A percentile compares a stretch with the other conserved stretches of the same genome.
phyloP scores from a whole-genome alignment of 1,140 invertebrate genomes.

The Caenorhabditis brenneri region DNA sequence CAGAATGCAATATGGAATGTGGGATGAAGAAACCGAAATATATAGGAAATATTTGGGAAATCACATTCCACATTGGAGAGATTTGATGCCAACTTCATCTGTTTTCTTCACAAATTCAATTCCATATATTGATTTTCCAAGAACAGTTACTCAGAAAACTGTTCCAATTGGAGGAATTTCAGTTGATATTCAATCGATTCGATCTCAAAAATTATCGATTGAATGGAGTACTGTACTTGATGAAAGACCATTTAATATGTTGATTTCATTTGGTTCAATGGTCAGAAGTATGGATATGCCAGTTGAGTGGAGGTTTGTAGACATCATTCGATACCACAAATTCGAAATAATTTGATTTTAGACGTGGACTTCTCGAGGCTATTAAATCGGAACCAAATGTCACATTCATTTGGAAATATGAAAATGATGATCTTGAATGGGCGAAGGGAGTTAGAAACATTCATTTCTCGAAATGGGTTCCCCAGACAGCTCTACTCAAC shows the following conservation, averaged over 20 bases:
- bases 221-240: constrained; percentile 51
- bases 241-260: constrained; percentile 46
- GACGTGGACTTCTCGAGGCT: constrained; percentile 19
- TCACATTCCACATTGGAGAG: constrained; percentile 14
- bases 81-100: constrained; percentile 43
- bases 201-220: neutral
- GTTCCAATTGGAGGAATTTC: constrained; percentile 55
- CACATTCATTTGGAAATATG: constrained; percentile 60
- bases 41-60: neutral
- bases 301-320: constrained; percentile 47
- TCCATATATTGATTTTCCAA: constrained; percentile 47
- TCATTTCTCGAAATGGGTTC: constrained; percentile 52
- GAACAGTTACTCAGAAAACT: constrained; percentile 48
- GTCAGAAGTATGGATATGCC: constrained; percentile 55
- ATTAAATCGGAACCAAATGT: constrained; percentile 43
- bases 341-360: constrained; percentile 14
- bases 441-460: constrained; percentile 44
- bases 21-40: neutral
- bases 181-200: constrained; percentile 34
- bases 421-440: constrained; percentile 46
- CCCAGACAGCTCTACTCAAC: constrained; percentile 53
- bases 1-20: neutral
- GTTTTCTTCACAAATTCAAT: constrained; percentile 50
- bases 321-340: too few relatives aligned
- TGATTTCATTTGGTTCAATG: constrained; percentile 59